Evolutionary conservation across 2,888 invertebrate genomes (phyloP), one percentile per base, ranked within the genome.

Genomic region (Lypha dubia): DNA sequence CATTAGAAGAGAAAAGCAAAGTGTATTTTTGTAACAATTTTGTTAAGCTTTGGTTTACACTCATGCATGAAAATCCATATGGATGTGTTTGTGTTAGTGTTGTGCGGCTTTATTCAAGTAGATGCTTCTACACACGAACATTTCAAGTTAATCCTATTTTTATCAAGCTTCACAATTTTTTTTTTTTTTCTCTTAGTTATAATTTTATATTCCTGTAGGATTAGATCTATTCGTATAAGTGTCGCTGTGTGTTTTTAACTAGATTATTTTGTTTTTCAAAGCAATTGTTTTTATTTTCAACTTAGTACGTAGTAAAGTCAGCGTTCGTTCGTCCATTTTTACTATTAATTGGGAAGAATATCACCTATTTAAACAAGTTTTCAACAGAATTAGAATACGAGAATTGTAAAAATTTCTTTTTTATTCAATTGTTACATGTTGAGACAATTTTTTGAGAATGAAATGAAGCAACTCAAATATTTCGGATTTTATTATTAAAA

Each of bases 121-220:
- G 32, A 38, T 35, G 7, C 28, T 67, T 41, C 68, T 46, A 70
- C 74, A 41, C 28, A 53, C 7, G 32, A 60, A 73, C 67, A 79
- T 79, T 67, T 79, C 41, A 75, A 79, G 70, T 68, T 62, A 83
- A 83, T 76, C 76, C 74, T 24, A 85, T 83, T 86, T 82, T 85
- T 85, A 82, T 85, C 84, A 86, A 80, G 84, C 81, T 75, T 77
- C 62, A 65, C 81, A 86, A 79, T 83, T 87, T 85, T 44, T 44
- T 17, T 7, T 49, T 73, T 49, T 5, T 24, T 77, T 74, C 13
- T 0, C 3, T 62, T 44, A 4, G 3, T n/a, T 67, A 5, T 70
- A n/a, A n/a, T 58, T 60, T 62, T 24, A 46, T n/a, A 77, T 84
- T 81, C 77, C 68, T 80, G 62, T 62, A 63, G 80, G 80, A 84